A percentile compares a stretch with the other conserved stretches of the same genome.
Evolutionary conservation across 2,113 vertebrate species (phyloP).

Genomic region (Tricholaema leucomelas): DNA sequence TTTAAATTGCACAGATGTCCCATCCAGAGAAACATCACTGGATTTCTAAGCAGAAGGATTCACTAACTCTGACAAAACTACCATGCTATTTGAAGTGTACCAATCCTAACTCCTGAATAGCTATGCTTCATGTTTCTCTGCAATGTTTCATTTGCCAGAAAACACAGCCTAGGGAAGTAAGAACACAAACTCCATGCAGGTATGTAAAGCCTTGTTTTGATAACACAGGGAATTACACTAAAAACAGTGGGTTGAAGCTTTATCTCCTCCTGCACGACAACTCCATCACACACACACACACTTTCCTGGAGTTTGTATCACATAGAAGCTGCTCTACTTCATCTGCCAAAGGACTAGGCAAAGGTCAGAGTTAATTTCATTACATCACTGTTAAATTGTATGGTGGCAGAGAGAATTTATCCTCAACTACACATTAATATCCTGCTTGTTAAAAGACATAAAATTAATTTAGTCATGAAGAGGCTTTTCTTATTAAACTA

Average conservation of each 20-base stretch:
- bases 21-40: neutral
- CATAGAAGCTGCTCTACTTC: neutral
- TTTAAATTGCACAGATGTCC: neutral
- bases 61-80: neutral
- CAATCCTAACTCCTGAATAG: neutral
- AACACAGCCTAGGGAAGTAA: neutral
- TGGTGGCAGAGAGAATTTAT: neutral
- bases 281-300: neutral
- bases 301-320: neutral
- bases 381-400: neutral
- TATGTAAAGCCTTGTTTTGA: neutral
- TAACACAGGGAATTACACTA: neutral
- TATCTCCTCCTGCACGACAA: neutral
- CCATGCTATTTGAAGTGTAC: neutral
- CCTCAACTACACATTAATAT: neutral
- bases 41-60: slow-evolving; percentile 2
- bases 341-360: neutral
- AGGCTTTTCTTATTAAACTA: neutral
- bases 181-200: neutral
- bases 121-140: neutral
- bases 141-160: neutral
- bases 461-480: neutral
- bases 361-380: neutral
- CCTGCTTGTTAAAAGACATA: neutral
- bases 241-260: neutral